A percentile compares a stretch with the other conserved stretches of the same genome.
Evolutionary conservation across 2,888 invertebrate species (phyloP).

Genomic region (Polyommatus icarus): DNA sequence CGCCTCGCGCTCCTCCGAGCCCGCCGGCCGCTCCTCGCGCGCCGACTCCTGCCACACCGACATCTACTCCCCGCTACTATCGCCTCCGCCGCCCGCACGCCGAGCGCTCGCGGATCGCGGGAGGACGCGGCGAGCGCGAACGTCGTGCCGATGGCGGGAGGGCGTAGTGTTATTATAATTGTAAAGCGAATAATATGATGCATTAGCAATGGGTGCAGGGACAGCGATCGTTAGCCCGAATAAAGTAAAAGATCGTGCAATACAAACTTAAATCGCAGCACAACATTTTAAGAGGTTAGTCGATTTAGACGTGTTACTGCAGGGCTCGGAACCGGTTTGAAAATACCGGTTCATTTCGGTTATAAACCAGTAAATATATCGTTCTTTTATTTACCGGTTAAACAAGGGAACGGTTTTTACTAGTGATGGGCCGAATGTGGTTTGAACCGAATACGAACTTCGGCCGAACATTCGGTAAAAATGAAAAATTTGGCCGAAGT

Average conservation of each 20-base stretch:
- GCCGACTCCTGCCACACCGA: slow-evolving; percentile 48
- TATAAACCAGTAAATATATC: slow-evolving; percentile 24
- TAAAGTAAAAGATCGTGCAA: neutral
- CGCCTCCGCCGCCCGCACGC: neutral
- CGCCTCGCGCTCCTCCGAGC: slow-evolving; percentile 39
- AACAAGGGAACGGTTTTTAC: too few species aligned
- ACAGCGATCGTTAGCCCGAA: neutral
- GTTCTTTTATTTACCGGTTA: slow-evolving; percentile 28
- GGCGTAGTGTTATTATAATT: too few species aligned
- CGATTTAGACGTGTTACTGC: neutral
- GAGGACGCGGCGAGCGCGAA: neutral
- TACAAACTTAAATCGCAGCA: neutral
- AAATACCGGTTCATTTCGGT: slow-evolving; percentile 20
- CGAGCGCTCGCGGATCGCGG: neutral
- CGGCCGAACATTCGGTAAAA: too few species aligned
- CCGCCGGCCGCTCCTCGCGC: slow-evolving; percentile 46
- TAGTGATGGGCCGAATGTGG: too few species aligned
- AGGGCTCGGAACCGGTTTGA: slow-evolving; percentile 16
- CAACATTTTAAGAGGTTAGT: neutral
- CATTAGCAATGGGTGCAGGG: neutral
- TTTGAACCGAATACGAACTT: too few species aligned
- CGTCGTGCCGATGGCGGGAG: neutral
- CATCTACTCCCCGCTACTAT: slow-evolving; percentile 44
- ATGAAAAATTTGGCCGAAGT: too few species aligned
- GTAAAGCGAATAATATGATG: neutral